Evolutionary conservation across 2,888 invertebrate genomes (phyloP).

Genomic region (Tineola bisselliella): DNA sequence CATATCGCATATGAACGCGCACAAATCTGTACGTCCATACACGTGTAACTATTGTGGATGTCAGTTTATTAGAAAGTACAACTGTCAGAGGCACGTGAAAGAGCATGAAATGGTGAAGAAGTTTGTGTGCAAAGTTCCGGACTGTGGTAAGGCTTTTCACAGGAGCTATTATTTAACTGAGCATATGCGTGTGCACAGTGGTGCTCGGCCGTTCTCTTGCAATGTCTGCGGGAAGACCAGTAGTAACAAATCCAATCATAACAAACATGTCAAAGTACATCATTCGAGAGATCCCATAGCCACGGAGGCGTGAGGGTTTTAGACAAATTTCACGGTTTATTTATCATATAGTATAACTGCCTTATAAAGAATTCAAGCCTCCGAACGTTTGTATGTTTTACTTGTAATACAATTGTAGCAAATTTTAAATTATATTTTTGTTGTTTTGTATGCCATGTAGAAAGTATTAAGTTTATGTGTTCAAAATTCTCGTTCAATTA

Average conservation of each 20-base stretch:
- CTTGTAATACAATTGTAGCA: no score
- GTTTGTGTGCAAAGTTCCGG: conserved; percentile 75
- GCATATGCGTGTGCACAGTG: conserved; percentile 87
- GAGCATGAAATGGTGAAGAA: conserved; percentile 86
- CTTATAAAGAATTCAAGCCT: no score
- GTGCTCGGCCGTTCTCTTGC: conserved; percentile 82
- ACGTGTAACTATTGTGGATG: conserved; percentile 92
- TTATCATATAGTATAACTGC: no score
- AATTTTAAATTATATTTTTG: background rate
- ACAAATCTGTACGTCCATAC: conserved; percentile 83
- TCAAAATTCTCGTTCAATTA: background rate
- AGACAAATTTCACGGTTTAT: background rate
- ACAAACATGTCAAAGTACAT: conserved; percentile 89
- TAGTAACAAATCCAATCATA: conserved; percentile 90
- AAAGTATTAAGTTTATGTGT: background rate
- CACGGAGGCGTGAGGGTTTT: conserved; percentile 73
- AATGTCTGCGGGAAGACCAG: conserved; percentile 90
- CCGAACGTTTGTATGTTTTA: no score
- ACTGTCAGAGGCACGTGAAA: conserved; percentile 82
- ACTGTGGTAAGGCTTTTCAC: conserved; percentile 87
- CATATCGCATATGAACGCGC: conserved; percentile 85
- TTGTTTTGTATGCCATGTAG: background rate
- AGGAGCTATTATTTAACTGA: conserved; percentile 88
- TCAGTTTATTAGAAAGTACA: conserved; percentile 88
- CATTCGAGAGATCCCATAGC: conserved; percentile 88